These are phyloP conservation scores for Geotrupes spiniger DNA, from an alignment of 2,888 invertebrate species.

Conservation along the genomic window DNA sequence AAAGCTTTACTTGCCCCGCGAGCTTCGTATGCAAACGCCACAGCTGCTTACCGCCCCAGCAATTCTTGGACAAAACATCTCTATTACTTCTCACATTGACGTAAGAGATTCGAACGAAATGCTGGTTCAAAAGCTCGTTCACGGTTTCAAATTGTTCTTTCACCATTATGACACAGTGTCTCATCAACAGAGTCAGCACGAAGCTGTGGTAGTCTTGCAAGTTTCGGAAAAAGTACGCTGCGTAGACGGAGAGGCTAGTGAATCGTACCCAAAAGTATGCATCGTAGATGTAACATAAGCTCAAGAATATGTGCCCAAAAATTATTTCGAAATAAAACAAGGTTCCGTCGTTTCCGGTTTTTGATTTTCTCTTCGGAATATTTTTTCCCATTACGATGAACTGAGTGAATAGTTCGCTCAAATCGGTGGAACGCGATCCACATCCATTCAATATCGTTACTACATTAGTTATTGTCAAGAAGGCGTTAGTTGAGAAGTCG, in stretches of 20 bases:
- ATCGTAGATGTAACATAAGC: conserved; percentile 4
- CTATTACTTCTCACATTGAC: too few relatives aligned
- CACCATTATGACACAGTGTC: conserved; percentile 1
- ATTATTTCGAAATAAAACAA: conserved; percentile 5
- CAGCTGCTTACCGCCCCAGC: too few relatives aligned
- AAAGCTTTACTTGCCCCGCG: neutral
- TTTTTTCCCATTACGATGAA: neutral
- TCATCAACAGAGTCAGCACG: conserved; percentile 4
- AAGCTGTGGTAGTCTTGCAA: conserved; percentile 9
- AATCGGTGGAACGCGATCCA: neutral
- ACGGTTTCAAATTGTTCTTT: neutral
- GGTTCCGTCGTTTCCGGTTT: neutral
- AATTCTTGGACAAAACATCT: too few relatives aligned
- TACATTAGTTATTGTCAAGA: conserved; percentile 8
- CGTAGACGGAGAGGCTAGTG: neutral
- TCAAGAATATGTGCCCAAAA: conserved; percentile 4
- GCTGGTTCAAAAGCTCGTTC: conserved; percentile 2
- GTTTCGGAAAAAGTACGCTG: conserved; percentile 3
- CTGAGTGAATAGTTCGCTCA: neutral
- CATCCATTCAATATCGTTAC: neutral
- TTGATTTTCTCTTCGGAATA: neutral
- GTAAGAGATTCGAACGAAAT: too few relatives aligned
- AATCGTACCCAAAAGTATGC: conserved; percentile 6
- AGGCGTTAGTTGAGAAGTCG: conserved; percentile 1
- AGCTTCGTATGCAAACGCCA: neutral